Evolutionary conservation across 2,113 vertebrate species (phyloP).

Genomic region (Cavia porcellus): DNA sequence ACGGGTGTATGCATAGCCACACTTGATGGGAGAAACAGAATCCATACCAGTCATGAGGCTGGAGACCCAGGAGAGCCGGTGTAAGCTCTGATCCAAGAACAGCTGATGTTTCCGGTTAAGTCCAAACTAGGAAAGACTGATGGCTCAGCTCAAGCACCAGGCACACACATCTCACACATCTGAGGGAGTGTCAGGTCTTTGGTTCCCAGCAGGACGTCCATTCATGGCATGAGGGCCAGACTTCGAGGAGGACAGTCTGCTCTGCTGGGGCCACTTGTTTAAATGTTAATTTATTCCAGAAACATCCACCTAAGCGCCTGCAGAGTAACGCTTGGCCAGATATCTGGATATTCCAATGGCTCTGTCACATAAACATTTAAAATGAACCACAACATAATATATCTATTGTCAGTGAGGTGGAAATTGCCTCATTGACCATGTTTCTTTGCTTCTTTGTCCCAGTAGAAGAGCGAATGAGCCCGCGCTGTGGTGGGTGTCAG

Average conservation of each 20-base stretch:
- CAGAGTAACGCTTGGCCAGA: background rate
- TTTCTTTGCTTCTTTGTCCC: background rate
- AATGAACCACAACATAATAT: background rate
- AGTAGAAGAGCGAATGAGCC: background rate
- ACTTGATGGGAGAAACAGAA: background rate
- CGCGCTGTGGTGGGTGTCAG: background rate
- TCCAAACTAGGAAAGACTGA: background rate
- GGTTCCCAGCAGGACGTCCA: background rate
- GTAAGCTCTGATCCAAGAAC: background rate
- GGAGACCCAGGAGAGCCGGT: background rate
- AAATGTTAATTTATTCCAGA: background rate
- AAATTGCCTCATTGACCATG: background rate
- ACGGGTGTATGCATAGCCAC: background rate
- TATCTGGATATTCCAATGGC: background rate
- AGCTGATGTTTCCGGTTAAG: background rate
- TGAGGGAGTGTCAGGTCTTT: background rate
- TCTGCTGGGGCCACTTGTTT: background rate
- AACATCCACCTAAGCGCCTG: background rate
- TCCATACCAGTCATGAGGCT: too few species aligned
- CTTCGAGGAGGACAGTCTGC: background rate
- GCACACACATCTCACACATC: background rate
- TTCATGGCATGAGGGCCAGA: background rate
- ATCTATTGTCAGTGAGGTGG: background rate
- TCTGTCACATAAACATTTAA: background rate
- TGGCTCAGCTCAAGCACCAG: background rate